These are phyloP conservation scores for Alauda arvensis DNA, from an alignment of 2,797 vertebrate species.

Conservation along the genomic window DNA sequence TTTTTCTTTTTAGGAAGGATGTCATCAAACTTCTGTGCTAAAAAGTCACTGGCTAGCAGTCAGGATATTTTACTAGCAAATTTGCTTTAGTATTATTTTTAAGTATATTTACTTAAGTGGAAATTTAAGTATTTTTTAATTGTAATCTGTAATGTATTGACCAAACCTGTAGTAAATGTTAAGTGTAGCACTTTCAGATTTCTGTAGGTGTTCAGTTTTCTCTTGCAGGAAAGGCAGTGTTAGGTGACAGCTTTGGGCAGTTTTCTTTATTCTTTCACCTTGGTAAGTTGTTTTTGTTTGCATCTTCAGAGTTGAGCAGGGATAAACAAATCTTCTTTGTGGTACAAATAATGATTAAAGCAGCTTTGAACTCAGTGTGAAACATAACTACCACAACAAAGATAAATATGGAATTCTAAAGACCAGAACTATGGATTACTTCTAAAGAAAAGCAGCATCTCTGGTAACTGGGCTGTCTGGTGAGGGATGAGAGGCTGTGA, in stretches of 20 bases:
- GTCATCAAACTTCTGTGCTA: constrained; percentile 9
- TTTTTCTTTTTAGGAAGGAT: neutral
- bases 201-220: neutral
- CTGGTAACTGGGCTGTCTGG: neutral
- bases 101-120: too few species aligned
- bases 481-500: neutral
- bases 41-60: neutral
- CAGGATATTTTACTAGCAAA: constrained; percentile 8
- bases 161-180: constrained; percentile 34
- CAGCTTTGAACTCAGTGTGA: constrained; percentile 31
- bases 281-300: constrained; percentile 60
- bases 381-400: constrained; percentile 37
- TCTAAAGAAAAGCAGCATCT: neutral
- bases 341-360: constrained; percentile 56
- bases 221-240: neutral
- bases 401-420: neutral
- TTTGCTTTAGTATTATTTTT: constrained; percentile 29
- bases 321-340: constrained; percentile 60
- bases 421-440: neutral
- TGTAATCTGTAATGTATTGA: constrained; percentile 43
- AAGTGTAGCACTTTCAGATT: constrained; percentile 27
- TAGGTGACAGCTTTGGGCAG: constrained; percentile 45
- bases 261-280: constrained; percentile 48
- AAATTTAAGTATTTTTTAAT: constrained; percentile 39
- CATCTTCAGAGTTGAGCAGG: constrained; percentile 16